These are phyloP conservation scores for Pyrgilauda ruficollis DNA, from an alignment of 2,113 vertebrate species.

Conservation along the genomic window DNA sequence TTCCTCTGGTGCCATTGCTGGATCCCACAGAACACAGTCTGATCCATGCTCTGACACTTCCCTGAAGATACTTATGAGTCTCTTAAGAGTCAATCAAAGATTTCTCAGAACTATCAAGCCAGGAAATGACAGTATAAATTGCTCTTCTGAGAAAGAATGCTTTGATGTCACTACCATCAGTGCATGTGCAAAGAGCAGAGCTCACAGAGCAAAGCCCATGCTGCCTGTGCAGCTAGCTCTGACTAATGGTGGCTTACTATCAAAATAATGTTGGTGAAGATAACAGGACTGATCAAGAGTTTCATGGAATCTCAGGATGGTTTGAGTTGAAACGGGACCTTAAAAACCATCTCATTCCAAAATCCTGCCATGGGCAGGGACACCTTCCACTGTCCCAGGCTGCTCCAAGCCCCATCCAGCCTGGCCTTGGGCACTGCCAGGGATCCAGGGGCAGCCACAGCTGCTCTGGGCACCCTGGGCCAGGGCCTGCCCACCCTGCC, in stretches of 20 bases:
- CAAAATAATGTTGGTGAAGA: not conserved
- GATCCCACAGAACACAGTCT: not conserved
- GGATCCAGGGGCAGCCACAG: not conserved
- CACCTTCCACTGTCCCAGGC: rapidly evolving
- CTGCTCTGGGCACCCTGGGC: not conserved
- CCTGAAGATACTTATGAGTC: too few relatives aligned
- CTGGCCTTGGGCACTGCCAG: rapidly evolving
- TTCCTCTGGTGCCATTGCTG: not conserved
- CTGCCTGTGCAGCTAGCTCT: not conserved
- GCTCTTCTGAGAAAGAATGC: not conserved
- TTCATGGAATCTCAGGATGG: not conserved
- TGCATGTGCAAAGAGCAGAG: not conserved
- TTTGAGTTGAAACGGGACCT: not conserved
- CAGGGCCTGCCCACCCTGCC: not conserved
- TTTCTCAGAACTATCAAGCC: not conserved
- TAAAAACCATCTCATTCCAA: not conserved
- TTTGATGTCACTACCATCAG: not conserved
- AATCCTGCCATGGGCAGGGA: not conserved
- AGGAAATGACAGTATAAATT: not conserved
- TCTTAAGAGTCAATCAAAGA: not conserved
- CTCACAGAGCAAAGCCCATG: not conserved
- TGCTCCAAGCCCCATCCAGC: rapidly evolving
- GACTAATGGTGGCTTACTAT: not conserved
- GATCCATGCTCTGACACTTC: not conserved
- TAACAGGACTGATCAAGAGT: not conserved